Evolutionary conservation across 2,888 invertebrate species (phyloP), one percentile per base, ranked within the genome.

Genomic region (Drosophila neonasuta): DNA sequence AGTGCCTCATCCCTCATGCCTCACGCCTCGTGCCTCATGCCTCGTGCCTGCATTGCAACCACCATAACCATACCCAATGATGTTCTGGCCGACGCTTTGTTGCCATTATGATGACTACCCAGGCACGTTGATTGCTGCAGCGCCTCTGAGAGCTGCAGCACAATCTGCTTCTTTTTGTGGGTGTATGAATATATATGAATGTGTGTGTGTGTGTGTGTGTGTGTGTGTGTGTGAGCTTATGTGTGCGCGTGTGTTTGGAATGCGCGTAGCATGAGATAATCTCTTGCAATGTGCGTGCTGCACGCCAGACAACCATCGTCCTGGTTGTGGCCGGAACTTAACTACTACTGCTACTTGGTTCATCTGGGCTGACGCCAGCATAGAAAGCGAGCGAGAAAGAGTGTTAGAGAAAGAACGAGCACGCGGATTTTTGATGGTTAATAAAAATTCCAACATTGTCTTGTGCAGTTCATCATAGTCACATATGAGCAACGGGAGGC

Each of bases 401-500:
- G 34, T 11, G 34, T 7, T n/a, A 8, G 13, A 13, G 2, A 1
- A 50, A 56, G 34, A 58, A 41, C 34, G 50, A 60, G 59, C 49
- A 74, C 69, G 75, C 75, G 80, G 68, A 80, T 81, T 86, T 84
- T 81, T 86, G 86, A 86, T 80, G 82, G 88, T 88, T 89, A 87
- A 88, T 89, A 89, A 89, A 88, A 88, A 88, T 88, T 87, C 88
- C 88, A 80, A 86, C 87, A 86, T 84, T 88, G 88, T 88, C 84
- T 88, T 71, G 63, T 52, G 57, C 75, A 86, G 87, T 88, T 88
- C 82, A 88, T 88, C 86, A 80, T 77, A 66, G 74, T 73, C 60
- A 67, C 69, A 74, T 74, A 63, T 69, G 68, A 64, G 58, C 62
- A 54, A 59, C 65, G 34, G 61, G 46, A 74, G 65, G 44, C 59